Base-by-base conservation (phyloP, 2,888 invertebrate genomes). In the Acronicta aceris region DNA sequence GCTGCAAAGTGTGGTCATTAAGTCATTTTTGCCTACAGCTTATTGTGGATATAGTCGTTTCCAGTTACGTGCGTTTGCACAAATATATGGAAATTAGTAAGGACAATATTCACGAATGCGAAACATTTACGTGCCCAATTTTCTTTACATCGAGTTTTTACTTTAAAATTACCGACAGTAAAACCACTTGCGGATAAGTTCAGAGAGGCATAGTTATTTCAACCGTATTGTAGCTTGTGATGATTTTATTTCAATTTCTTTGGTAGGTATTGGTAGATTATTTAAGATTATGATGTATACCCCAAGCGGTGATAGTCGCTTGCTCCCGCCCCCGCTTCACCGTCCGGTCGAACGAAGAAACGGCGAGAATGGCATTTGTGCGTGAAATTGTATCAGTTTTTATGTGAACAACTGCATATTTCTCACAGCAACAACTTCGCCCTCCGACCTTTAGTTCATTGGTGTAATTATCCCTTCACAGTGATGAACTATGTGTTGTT, bases 341-440 rank as follows among this genome's bases (percentile, higher is more conserved):
- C 75, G 68, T 65, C 65, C 79, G 79, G 81, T 81, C 82, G 83
- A 81, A 83, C 74, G 82, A 84, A 84, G 81, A 84, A 86, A 86
- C 84, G 78, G 83, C 83, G 84, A 87, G 89, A 89, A 88, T 90
- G 88, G 90, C 84, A 89, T 92, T 91, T 92, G 85, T 89, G 88
- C 86, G 89, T 91, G 88, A 89, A 92, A 90, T 89, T 92, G 81
- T 86, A 86, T 85, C 82, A 84, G 83, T 91, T 93, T 91, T 91
- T 92, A 82, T 89, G 89, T 88, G 89, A 92, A 89, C 81, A 86
- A 89, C 84, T 89, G 89, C 84, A 87, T 89, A 89, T 85, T 91
- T 89, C 84, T 86, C 82, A 85, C 79, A 82, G 76, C 76, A 88
- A 81, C 81, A 84, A 82, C 71, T 83, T 79, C 74, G 77, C 78